Percentiles rank a stretch among this genome's conserved stretches.
These are phyloP conservation scores for Synergus gifuensis DNA, from an alignment of 2,888 invertebrate species.

Conservation along the genomic window DNA sequence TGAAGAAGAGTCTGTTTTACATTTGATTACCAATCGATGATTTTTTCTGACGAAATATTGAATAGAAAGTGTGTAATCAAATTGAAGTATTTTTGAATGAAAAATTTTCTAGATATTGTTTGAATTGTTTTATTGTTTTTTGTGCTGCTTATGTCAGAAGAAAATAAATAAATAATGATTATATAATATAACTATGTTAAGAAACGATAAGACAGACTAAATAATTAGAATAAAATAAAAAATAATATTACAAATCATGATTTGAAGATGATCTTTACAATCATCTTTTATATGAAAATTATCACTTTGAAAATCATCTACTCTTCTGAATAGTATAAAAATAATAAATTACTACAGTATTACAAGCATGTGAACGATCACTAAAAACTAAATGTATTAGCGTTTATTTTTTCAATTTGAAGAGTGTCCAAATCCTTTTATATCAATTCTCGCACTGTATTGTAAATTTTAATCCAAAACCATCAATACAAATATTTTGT, in stretches of 20 bases:
- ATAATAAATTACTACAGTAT: conserved; percentile 55
- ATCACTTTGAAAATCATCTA: neutral
- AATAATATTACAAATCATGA: neutral
- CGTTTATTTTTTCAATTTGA: neutral
- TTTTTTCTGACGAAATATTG: neutral
- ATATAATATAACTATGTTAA: conserved; percentile 50
- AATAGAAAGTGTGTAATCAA: neutral
- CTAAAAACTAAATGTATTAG: neutral
- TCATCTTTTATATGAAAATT: neutral
- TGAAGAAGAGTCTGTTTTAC: neutral
- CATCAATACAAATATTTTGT: no score
- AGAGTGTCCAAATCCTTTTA: neutral
- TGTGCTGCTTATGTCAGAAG: neutral
- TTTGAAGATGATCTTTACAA: neutral
- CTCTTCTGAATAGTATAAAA: conserved; percentile 42
- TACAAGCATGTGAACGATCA: conserved; percentile 48
- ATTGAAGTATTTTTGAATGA: neutral
- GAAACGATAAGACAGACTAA: conserved; percentile 8
- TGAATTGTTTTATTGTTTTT: neutral
- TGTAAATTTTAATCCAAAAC: neutral
- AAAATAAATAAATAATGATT: conserved; percentile 40
- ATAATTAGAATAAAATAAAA: neutral
- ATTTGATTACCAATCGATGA: neutral
- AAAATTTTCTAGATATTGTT: neutral
- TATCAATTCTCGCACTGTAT: neutral